Conservation (phyloP, 2,113 vertebrate genomes). For the Laticauda laticaudata region DNA sequence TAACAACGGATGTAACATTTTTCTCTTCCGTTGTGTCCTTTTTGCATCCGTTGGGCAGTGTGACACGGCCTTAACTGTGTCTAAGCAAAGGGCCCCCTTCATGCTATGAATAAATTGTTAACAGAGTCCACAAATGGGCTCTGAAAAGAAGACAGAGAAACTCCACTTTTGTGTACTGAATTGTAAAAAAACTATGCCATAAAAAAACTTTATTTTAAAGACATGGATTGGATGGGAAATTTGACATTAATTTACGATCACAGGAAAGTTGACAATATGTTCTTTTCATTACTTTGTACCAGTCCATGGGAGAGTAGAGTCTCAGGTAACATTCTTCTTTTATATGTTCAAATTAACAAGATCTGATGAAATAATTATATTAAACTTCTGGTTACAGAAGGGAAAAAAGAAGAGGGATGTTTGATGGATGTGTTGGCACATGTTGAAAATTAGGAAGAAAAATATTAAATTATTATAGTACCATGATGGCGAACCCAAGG, state of each 20-base stretch:
- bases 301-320: background rate
- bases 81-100: background rate
- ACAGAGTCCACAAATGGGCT: background rate
- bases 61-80: too few species aligned
- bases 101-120: constrained; percentile 5
- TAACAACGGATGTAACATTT: too few species aligned
- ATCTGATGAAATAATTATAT: background rate
- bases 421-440: background rate
- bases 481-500: too few species aligned
- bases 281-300: background rate
- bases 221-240: fast-evolving
- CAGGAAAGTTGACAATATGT: fast-evolving
- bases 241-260: background rate
- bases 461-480: background rate
- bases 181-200: background rate
- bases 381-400: background rate
- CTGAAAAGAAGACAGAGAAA: background rate
- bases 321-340: background rate
- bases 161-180: background rate
- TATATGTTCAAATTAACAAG: background rate
- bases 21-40: too few species aligned
- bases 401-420: background rate
- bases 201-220: background rate
- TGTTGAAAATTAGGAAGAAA: background rate
- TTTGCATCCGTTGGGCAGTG: too few species aligned